Percentiles rank a stretch among this genome's conserved stretches.
Evolutionary conservation across 2,888 invertebrate genomes (phyloP).

Genomic region (Hydrotaea diabolus): DNA sequence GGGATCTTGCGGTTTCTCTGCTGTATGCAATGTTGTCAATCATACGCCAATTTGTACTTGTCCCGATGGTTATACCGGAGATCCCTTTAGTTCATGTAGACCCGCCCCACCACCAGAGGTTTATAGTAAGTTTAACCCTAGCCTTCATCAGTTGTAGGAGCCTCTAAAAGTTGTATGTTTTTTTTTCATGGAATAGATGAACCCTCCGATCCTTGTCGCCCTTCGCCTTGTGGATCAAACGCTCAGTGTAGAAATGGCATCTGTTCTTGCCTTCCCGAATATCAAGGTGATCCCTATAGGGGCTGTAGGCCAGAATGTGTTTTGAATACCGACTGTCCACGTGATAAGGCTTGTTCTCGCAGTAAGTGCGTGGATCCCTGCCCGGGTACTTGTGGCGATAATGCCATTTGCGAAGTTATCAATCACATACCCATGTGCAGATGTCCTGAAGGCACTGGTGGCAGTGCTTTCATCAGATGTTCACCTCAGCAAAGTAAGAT

Average conservation of each 20-base stretch:
- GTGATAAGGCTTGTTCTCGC: slow-evolving; percentile 85
- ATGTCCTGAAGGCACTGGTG: slow-evolving; percentile 84
- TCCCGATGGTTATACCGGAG: slow-evolving; percentile 82
- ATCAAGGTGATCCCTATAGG: slow-evolving; percentile 88
- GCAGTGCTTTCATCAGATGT: slow-evolving; percentile 89
- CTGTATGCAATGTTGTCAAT: slow-evolving; percentile 84
- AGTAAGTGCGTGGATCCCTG: slow-evolving; percentile 90
- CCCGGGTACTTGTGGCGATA: slow-evolving; percentile 87
- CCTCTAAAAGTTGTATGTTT: slow-evolving; percentile 17
- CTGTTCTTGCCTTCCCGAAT: slow-evolving; percentile 88
- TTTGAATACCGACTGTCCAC: slow-evolving; percentile 86
- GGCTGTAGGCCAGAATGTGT: slow-evolving; percentile 91
- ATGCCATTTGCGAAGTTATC: slow-evolving; percentile 87
- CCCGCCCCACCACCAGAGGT: slow-evolving; percentile 73
- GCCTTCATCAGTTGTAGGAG: not conserved
- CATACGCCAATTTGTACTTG: slow-evolving; percentile 87
- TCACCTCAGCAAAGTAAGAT: slow-evolving; percentile 77
- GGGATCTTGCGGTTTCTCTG: slow-evolving; percentile 85
- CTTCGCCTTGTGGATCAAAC: slow-evolving; percentile 88
- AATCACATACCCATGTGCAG: slow-evolving; percentile 89
- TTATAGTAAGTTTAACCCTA: slow-evolving; percentile 72
- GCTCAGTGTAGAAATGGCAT: slow-evolving; percentile 84
- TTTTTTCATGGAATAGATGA: slow-evolving; percentile 72
- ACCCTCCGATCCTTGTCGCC: slow-evolving; percentile 84
- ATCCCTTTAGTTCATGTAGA: slow-evolving; percentile 82